phyloP scores from a whole-genome alignment of 1,140 invertebrate genomes.

The Drosophila subobscura region DNA sequence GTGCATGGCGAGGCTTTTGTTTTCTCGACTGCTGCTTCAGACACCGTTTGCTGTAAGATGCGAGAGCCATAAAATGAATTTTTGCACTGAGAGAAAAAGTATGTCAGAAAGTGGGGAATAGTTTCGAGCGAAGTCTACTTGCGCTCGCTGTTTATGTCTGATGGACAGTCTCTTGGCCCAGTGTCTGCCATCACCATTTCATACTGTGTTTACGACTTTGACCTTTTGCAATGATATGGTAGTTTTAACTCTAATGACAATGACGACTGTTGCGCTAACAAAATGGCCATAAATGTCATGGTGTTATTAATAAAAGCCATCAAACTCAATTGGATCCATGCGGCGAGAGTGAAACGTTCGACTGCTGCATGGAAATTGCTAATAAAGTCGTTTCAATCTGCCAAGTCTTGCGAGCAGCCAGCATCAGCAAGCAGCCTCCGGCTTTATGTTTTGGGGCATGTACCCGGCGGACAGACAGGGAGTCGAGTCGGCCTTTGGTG shows the following conservation, averaged over 20 bases:
- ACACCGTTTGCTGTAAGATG: constrained; percentile 2
- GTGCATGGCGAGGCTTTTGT: constrained; percentile 41
- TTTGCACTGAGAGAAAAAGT: constrained; percentile 15
- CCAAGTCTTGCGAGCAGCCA: constrained; percentile 6
- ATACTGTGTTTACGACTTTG: constrained; percentile 67
- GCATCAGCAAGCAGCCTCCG: constrained; percentile 1
- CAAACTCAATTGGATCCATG: constrained; percentile 61
- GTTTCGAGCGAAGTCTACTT: too few species aligned
- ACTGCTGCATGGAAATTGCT: constrained; percentile 39
- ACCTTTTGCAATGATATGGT: constrained; percentile 69
- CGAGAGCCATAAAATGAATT: neutral
- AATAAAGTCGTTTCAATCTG: constrained; percentile 68
- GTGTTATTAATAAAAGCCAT: constrained; percentile 75
- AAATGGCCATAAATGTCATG: constrained; percentile 66
- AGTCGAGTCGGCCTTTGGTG: constrained; percentile 12
- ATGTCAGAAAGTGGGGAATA: too few species aligned
- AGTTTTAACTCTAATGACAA: constrained; percentile 62
- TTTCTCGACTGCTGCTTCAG: constrained; percentile 5
- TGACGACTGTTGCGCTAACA: constrained; percentile 39
- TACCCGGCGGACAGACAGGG: constrained; percentile 11
- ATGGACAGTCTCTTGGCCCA: neutral
- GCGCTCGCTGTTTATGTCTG: too few species aligned
- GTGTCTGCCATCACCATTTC: constrained; percentile 34
- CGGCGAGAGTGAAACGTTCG: constrained; percentile 7
- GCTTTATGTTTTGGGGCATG: too few species aligned